Percentiles rank a stretch among this genome's conserved stretches.
Evolutionary conservation across 2,888 invertebrate genomes (phyloP).

Genomic region (Aradus depressus): DNA sequence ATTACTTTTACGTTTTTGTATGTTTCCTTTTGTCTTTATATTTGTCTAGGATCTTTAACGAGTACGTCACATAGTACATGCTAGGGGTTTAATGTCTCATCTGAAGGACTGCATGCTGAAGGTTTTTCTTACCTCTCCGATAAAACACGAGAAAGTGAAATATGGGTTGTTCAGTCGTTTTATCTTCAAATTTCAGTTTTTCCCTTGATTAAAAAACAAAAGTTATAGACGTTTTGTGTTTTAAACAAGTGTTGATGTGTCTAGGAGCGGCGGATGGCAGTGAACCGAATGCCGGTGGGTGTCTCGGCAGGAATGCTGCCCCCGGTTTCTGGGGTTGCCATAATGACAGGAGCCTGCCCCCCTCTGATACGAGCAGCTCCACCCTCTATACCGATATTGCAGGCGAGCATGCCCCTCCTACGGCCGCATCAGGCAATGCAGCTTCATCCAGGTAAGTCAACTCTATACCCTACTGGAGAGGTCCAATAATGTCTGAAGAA

Average conservation of each 20-base stretch:
- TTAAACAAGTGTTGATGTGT: not conserved
- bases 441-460: conserved; percentile 51
- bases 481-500: not conserved
- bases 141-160: no score
- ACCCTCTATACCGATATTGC: conserved; percentile 24
- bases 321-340: conserved; percentile 27
- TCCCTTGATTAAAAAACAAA: not conserved
- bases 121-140: no score
- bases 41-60: no score
- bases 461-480: not conserved
- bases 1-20: no score
- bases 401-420: conserved; percentile 25
- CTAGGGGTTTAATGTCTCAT: no score
- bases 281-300: conserved; percentile 33
- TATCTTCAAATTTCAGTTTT: no score
- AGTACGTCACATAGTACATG: no score
- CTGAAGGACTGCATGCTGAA: no score
- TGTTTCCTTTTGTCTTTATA: no score
- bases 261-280: conserved; percentile 22
- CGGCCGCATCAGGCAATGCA: conserved; percentile 42
- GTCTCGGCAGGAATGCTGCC: conserved; percentile 34
- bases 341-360: conserved; percentile 22
- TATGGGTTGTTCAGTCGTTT: no score
- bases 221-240: not conserved
- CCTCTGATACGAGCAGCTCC: conserved; percentile 23